Evolutionary conservation across 2,888 invertebrate genomes (phyloP), one percentile per base, ranked within the genome.

Genomic region (Phania funesta): DNA sequence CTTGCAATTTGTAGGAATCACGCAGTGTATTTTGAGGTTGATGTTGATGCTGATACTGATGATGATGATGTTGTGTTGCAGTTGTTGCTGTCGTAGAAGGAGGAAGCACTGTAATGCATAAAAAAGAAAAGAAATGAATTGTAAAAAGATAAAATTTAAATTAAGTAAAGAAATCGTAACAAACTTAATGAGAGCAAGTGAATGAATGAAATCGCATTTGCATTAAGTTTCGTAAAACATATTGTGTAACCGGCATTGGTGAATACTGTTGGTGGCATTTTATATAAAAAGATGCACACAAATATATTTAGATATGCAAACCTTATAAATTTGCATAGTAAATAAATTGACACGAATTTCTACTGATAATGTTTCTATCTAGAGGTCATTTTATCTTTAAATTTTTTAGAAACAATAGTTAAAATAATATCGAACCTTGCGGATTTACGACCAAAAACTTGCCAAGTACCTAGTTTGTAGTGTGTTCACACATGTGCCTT

Each of bases 91-190:
- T 82, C 62, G 85, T 73, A 74, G 87, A 83, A 86, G 87, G 87
- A 88, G 89, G 91, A 89, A 91, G 90, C 89, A 90, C 92, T 92
- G 87, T 44, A 91, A 46, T 32, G 44, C 11, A 73, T 2, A 50
- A 50, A 90, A 65, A 71, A 58, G 68, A 76, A 71, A 48, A 60
- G 29, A 29, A 60, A 56, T 38, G 67, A 60, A 54, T 52, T 50
- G 52, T 38, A 18, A 44, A 29, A 16, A 60, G 35, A 38, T 46
- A 46, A 32, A 68, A 76, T 76, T 44, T 48, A 26, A 60, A 73
- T 38, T 20, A 54, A 16, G 18, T 54, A 52, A 58, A 38, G 11
- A 58, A 58, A 58, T 58, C 38, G 46, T 22, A 56, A 56, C 29
- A 56, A 68, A 48, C 50, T 50, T 60, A 52, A 76, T 60, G 50